Evolutionary conservation across 2,113 vertebrate species (phyloP), one percentile per base, ranked within the genome.

Genomic region (Azemiops feae): DNA sequence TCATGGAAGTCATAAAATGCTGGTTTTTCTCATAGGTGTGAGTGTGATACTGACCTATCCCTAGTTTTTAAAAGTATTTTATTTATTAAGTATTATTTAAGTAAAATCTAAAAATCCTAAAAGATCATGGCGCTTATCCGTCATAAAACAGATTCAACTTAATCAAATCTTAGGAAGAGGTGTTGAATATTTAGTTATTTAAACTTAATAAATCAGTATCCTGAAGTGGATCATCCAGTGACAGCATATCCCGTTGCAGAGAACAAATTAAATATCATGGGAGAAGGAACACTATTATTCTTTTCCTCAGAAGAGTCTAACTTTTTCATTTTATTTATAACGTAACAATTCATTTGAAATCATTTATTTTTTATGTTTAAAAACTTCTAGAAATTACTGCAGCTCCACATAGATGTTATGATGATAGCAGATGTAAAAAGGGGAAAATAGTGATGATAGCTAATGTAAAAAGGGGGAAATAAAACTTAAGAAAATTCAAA

Each of bases 311-410:
- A 92, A 92, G 69, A 87, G 74, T 57, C 92, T 95, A 60, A 27
- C 85, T 89, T 91, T 52, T 88, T 2, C 74, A 95, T 5, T 9
- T 69, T 64, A 23, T 94, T 89, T 47, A 54, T 90, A 95, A 93
- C 91, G n/a, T 85, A 74, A 47, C 58, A 91, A 30, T 57, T 47
- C 87, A 11, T 69, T 92, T 39, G 92, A 93, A 93, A 95, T 95
- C 92, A 92, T 57, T 90, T 3, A 30, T 87, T n/a, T 94, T n/a
- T 34, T 1, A 90, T 85, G 90, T 95, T 94, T 95, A 74, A 93
- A 95, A 89, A 91, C 69, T 47, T 23, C 92, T 93, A 20, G 93
- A n/a, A 95, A 94, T 4, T 89, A 50, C 57, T 81, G 94, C 92
- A 90, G 39, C 88, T 89, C 85, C 54, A 52, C 25, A 39, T 60